Evolutionary conservation across 2,113 vertebrate genomes (phyloP).

Genomic region (Cryptomyrus ogoouensis): DNA sequence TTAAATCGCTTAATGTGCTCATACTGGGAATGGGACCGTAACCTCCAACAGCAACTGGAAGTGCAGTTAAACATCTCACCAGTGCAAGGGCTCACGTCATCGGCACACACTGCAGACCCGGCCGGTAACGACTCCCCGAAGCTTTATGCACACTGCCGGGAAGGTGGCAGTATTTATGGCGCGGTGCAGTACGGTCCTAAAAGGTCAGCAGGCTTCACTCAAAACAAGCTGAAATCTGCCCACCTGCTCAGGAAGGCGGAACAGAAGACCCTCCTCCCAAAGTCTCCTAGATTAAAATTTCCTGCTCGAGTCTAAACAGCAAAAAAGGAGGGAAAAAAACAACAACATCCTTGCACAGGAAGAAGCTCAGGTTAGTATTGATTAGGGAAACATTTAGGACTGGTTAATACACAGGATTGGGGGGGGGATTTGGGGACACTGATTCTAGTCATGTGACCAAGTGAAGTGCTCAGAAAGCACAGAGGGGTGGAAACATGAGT

Average conservation of each 20-base stretch:
- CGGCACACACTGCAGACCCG: neutral
- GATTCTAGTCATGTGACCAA: slow-evolving; percentile 1
- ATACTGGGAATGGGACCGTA: neutral
- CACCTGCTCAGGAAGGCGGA: neutral
- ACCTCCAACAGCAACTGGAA: neutral
- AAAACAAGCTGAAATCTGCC: neutral
- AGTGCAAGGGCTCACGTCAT: neutral
- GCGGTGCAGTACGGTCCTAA: neutral
- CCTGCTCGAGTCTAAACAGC: neutral
- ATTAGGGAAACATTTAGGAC: neutral
- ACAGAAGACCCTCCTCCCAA: neutral
- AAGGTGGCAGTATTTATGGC: neutral
- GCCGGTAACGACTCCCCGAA: neutral
- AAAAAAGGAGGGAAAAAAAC: neutral
- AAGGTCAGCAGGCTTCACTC: neutral
- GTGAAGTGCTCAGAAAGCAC: neutral
- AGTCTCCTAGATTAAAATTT: neutral
- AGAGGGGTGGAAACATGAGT: neutral
- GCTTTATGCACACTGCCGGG: neutral
- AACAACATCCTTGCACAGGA: neutral
- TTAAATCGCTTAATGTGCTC: neutral
- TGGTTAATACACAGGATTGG: neutral
- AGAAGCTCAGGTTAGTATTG: neutral
- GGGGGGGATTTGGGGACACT: neutral
- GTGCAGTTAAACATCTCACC: neutral